Conservation (phyloP, 2,113 vertebrate genomes). For the Hirundichthys speculiger region DNA sequence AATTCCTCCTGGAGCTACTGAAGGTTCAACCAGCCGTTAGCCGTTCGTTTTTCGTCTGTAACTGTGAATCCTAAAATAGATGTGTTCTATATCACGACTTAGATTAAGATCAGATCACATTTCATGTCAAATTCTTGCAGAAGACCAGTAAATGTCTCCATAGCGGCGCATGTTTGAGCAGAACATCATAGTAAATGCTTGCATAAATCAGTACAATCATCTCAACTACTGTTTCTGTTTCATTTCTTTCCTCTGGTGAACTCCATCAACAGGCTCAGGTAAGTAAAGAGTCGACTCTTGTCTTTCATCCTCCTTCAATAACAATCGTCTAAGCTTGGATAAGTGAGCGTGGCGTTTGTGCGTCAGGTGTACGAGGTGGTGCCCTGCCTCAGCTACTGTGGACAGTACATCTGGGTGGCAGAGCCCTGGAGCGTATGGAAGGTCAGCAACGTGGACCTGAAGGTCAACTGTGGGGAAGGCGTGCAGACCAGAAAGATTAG, state of each 20-base stretch:
- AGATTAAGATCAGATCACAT: no score
- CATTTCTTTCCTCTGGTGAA: constrained; percentile 18
- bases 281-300: constrained; percentile 13
- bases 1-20: background rate
- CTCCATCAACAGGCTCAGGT: constrained; percentile 77
- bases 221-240: constrained; percentile 1
- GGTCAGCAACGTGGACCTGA: constrained; percentile 91
- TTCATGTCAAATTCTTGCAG: no score
- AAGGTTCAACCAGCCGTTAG: background rate
- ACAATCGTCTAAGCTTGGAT: background rate
- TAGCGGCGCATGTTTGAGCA: background rate
- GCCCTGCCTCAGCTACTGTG: constrained; percentile 95
- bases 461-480: constrained; percentile 95
- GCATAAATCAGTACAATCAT: background rate
- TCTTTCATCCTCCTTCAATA: background rate
- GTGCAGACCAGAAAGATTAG: constrained; percentile 97
- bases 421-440: constrained; percentile 98
- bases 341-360: background rate
- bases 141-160: no score
- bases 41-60: no score
- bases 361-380: constrained; percentile 94
- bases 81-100: no score
- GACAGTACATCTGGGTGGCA: constrained; percentile 91
- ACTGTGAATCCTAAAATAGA: no score
- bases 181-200: background rate